phyloP scores from a whole-genome alignment of 30 jellyfish, hydroid and myxozoan species.

The Pelagia noctiluca region DNA sequence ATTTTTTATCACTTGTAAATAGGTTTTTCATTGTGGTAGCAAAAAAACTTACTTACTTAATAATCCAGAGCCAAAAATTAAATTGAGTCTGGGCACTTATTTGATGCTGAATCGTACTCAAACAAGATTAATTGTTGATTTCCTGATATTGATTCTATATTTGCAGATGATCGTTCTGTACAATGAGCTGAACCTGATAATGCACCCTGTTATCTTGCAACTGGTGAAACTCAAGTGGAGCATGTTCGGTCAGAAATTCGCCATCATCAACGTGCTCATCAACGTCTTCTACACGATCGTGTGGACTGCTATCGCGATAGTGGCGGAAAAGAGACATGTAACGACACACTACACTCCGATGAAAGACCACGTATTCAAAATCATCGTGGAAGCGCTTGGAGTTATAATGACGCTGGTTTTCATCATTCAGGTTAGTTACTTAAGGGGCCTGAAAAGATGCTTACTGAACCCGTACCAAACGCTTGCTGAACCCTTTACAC shows the following conservation, averaged over 20 bases:
- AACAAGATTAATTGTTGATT: neutral
- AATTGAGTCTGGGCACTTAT: neutral
- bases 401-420: slow-evolving; percentile 59
- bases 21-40: neutral
- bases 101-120: neutral
- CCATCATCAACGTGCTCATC: slow-evolving; percentile 48
- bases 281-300: slow-evolving; percentile 71
- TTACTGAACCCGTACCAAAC: neutral
- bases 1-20: too few relatives aligned
- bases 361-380: slow-evolving; percentile 67
- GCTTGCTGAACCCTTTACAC: neutral
- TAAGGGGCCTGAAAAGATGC: too few relatives aligned
- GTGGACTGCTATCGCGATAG: slow-evolving; percentile 88
- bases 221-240: slow-evolving; percentile 84
- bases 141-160: neutral
- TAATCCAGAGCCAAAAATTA: too few relatives aligned
- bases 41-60: neutral
- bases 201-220: slow-evolving; percentile 86
- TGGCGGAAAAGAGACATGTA: slow-evolving; percentile 45
- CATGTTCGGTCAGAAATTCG: slow-evolving; percentile 74
- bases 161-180: slow-evolving; percentile 73
- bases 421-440: slow-evolving; percentile 55
- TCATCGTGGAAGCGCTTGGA: slow-evolving; percentile 73
- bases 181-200: slow-evolving; percentile 77
- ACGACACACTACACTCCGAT: slow-evolving; percentile 72